These are phyloP conservation scores for Platysteira castanea DNA, from an alignment of 2,113 vertebrate genomes.

Conservation along the genomic window DNA sequence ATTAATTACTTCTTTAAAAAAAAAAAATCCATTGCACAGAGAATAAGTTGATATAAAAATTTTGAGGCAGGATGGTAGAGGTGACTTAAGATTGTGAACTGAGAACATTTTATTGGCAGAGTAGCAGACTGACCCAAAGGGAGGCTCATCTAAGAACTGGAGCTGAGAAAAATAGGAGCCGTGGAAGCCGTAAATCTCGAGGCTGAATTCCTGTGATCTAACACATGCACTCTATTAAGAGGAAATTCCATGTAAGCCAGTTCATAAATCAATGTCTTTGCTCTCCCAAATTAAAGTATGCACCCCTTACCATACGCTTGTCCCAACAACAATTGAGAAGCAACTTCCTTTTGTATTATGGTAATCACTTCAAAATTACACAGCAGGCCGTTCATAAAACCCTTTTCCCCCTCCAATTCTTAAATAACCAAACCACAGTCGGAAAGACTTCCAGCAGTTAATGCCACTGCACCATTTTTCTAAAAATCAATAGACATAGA, in stretches of 20 bases:
- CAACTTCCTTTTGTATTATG: not conserved
- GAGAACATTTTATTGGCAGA: not conserved
- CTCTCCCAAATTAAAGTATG: not conserved
- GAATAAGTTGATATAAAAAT: not conserved
- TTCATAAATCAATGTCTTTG: not conserved
- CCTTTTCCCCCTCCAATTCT: not conserved
- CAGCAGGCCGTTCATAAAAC: not conserved
- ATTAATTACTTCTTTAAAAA: not conserved
- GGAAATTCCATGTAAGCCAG: not conserved
- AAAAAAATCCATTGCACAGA: not conserved
- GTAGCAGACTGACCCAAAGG: not conserved
- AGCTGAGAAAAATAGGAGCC: not conserved
- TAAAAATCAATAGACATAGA: not conserved
- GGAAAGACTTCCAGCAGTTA: not conserved
- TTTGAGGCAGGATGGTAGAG: not conserved
- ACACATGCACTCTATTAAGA: not conserved
- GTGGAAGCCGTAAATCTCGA: not conserved
- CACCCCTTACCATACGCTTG: not conserved
- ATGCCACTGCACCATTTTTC: not conserved
- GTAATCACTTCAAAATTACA: not conserved
- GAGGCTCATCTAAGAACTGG: not conserved
- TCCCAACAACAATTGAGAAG: not conserved
- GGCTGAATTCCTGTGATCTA: not conserved
- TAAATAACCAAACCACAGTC: not conserved
- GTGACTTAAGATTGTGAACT: not conserved